phyloP scores from a whole-genome alignment of 2,797 vertebrate species.

The Sebastiscus tertius region DNA sequence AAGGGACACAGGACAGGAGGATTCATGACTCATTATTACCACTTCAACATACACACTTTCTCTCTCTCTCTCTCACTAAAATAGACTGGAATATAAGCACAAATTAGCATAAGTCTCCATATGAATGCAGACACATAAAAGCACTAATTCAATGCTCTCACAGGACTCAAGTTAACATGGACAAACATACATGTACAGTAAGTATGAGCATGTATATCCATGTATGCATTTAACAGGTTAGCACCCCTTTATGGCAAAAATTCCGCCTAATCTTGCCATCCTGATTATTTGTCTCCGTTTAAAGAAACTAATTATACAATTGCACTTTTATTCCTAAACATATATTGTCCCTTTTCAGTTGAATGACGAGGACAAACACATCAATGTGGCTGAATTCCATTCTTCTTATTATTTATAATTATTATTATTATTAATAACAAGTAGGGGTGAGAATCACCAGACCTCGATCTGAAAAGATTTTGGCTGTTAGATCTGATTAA shows the following conservation, averaged over 20 bases:
- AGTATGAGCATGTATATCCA: not conserved
- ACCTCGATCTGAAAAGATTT: no score
- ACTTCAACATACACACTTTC: not conserved
- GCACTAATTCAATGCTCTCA: not conserved
- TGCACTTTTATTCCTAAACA: not conserved
- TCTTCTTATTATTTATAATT: not conserved
- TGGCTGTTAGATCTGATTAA: no score
- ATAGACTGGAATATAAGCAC: not conserved
- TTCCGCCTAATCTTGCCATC: not conserved
- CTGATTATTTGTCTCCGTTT: not conserved
- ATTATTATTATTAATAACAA: no score
- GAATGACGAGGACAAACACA: not conserved
- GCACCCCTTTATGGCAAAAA: not conserved
- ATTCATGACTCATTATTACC: conserved; percentile 17
- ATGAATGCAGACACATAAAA: not conserved
- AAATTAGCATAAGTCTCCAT: not conserved
- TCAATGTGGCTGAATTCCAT: not conserved
- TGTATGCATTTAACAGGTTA: not conserved
- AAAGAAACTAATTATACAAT: not conserved
- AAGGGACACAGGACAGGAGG: conserved; percentile 19
- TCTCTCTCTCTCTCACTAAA: not conserved
- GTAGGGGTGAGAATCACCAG: no score
- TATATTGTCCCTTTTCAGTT: not conserved
- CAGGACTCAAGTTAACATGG: not conserved
- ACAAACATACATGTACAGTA: not conserved